Evolutionary conservation across 1,140 invertebrate species (phyloP).

Genomic region (Drosophila mauritiana): DNA sequence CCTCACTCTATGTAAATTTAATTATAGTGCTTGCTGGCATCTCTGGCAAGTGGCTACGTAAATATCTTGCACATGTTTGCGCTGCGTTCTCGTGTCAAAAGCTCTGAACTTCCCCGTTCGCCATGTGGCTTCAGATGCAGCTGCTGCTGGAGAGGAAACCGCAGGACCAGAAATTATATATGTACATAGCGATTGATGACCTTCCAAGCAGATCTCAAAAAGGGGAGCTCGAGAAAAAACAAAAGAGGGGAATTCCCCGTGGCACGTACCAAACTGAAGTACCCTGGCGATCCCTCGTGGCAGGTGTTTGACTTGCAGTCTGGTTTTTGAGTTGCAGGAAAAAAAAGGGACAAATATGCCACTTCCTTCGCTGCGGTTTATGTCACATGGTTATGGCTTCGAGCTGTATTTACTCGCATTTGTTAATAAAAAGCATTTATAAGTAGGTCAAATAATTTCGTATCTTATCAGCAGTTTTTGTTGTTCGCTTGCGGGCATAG

Average conservation of each 20-base stretch:
- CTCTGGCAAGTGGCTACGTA: constrained; percentile 6
- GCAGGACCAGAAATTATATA: constrained; percentile 48
- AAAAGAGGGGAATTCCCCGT: constrained; percentile 21
- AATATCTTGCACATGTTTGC: constrained; percentile 65
- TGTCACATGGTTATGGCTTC: constrained; percentile 49
- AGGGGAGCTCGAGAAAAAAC: constrained; percentile 15
- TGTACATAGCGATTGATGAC: constrained; percentile 48
- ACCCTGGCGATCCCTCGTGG: constrained; percentile 16
- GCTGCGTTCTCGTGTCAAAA: constrained; percentile 38
- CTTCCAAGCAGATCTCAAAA: constrained; percentile 29
- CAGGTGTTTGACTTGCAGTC: constrained; percentile 74
- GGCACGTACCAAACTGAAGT: constrained; percentile 55
- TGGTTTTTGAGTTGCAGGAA: constrained; percentile 28
- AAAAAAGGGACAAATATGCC: constrained; percentile 11
- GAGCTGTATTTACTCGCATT: constrained; percentile 6
- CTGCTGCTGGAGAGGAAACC: constrained; percentile 54
- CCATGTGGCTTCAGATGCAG: constrained; percentile 42
- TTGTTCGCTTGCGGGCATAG: constrained; percentile 23
- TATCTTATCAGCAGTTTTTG: constrained; percentile 60
- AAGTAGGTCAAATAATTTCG: constrained; percentile 59
- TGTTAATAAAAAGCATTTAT: constrained; percentile 25
- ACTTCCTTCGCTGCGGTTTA: constrained; percentile 52
- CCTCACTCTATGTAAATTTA: constrained; percentile 25
- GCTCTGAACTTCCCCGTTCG: neutral
- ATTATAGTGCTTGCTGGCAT: constrained; percentile 33